These are phyloP conservation scores for Pentalonia nigronervosa DNA, from an alignment of 1,140 invertebrate species.

Conservation along the genomic window DNA sequence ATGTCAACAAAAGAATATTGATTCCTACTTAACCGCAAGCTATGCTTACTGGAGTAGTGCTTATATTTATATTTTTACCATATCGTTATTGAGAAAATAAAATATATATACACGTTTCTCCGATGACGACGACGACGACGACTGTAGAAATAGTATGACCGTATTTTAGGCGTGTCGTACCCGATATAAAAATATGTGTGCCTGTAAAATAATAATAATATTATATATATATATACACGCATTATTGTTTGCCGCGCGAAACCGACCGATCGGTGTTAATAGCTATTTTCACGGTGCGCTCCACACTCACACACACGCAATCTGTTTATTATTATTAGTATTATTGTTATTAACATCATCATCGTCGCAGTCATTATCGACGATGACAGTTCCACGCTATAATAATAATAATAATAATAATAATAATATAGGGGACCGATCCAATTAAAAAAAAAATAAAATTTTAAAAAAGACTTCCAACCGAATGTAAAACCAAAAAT, in stretches of 20 bases:
- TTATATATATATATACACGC: background rate
- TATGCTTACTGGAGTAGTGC: too few species aligned
- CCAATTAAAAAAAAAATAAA: slow-evolving; percentile 23
- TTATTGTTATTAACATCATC: background rate
- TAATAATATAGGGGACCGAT: background rate
- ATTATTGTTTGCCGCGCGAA: background rate
- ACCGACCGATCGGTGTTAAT: slow-evolving; percentile 20
- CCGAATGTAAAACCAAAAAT: slow-evolving; percentile 23
- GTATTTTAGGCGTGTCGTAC: background rate
- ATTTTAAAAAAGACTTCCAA: background rate
- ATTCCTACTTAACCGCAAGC: too few species aligned
- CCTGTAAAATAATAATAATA: too few species aligned
- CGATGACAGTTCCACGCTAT: background rate
- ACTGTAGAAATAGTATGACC: background rate
- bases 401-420: background rate
- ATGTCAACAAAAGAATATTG: too few species aligned
- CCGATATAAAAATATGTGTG: background rate
- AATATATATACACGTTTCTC: too few species aligned
- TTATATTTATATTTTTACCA: too few species aligned
- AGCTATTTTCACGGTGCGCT: slow-evolving; percentile 40
- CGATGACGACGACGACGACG: background rate
- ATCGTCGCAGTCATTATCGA: background rate
- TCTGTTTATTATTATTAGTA: background rate
- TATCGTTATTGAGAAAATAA: too few species aligned
- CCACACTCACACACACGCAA: background rate